These are phyloP conservation scores for Geococcyx californianus DNA, from an alignment of 2,113 vertebrate species.

Conservation along the genomic window DNA sequence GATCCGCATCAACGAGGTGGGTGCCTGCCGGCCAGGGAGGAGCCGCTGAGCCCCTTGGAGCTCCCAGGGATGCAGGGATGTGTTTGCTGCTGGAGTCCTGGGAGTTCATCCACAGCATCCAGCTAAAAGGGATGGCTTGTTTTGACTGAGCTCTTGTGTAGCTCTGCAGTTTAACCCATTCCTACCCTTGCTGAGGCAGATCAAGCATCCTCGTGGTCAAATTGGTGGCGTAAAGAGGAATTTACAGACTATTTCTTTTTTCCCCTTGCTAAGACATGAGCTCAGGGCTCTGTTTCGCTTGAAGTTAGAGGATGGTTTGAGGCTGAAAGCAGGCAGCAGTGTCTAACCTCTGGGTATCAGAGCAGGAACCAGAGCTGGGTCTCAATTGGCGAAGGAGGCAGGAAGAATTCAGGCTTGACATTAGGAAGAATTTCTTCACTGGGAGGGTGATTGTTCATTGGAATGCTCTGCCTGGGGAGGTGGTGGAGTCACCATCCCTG, in stretches of 20 bases:
- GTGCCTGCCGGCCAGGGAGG: fast-evolving
- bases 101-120: not conserved
- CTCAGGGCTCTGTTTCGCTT: not conserved
- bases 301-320: not conserved
- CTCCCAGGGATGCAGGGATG: not conserved
- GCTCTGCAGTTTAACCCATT: fast-evolving
- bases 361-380: not conserved
- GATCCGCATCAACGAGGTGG: constrained; percentile 94
- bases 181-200: not conserved
- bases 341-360: not conserved
- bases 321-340: not conserved
- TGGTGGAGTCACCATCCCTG: no score
- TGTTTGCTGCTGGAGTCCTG: not conserved
- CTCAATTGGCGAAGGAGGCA: not conserved
- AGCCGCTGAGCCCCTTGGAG: not conserved
- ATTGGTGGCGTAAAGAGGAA: not conserved
- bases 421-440: no score
- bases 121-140: not conserved
- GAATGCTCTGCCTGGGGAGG: no score
- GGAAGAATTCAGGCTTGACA: not conserved
- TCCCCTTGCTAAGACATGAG: not conserved
- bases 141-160: not conserved
- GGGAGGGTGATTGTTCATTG: no score
- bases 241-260: not conserved
- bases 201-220: not conserved